Base-by-base conservation (phyloP, 1,140 invertebrate genomes). In the Drosophila repleta region DNA sequence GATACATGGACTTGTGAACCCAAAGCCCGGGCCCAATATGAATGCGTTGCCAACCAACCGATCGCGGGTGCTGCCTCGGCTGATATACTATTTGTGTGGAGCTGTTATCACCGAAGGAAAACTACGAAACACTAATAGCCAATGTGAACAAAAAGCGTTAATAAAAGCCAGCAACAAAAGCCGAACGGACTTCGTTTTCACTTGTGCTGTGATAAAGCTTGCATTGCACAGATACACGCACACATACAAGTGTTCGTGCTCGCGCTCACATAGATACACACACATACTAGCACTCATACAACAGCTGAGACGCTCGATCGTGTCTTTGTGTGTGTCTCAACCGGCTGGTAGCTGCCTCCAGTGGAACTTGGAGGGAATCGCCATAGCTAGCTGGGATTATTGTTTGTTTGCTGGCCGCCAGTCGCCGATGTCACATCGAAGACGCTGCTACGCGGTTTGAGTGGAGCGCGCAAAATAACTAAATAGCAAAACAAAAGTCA, bases 371-470 rank as follows among this genome's bases (percentile, higher is more conserved):
- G 81, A 76, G 80, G 69, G 74, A 76, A 81, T 69, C 43, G 79
- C 46, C 68, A 72, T 35, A 43, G 49, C 60, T 69, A 66, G 75
- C 71, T 83, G 80, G 80, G 80, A 84, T 84, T 74, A 84, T 70
- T 84, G 58, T 71, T 85, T 81, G 74, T 58, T 84, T 64, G 72
- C 63, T 85, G 78, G 62, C 61, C 63, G 81, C 81, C 83, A 87
- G 82, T 87, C 83, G 82, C 67, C 78, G 72, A 75, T 85, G 75
- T 88, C 83, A 76, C 82, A 70, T 82, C 82, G 82, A 87, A 87
- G 83, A 88, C 78, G 82, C 55, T 70, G 74, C 74, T 81, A 72
- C 70, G 70, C 78, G 78, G 51, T 81, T 58, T 57, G 15, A 58
- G 55, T 53, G 56, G 46, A 76, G 75, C 69, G 81, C 81, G 69